Percentiles rank a stretch among this genome's conserved stretches.
These are phyloP conservation scores for Acanthurus tractus DNA, from an alignment of 2,797 vertebrate genomes.

Conservation along the genomic window DNA sequence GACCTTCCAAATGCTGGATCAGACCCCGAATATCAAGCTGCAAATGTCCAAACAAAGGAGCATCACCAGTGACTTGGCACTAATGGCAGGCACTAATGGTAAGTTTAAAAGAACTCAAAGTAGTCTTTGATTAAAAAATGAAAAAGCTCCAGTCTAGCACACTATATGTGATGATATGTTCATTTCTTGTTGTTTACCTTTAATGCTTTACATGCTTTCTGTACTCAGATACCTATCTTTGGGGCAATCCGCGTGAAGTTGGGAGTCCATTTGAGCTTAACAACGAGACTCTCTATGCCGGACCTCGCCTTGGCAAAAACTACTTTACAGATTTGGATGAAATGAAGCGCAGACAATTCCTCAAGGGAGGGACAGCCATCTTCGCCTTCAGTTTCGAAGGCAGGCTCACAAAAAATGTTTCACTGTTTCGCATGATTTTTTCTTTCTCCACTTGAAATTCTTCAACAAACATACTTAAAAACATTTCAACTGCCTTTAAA, in stretches of 20 bases:
- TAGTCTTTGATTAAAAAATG: neutral
- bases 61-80: constrained; percentile 33
- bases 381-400: constrained; percentile 57
- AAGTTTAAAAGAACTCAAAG: neutral
- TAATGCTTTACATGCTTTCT: neutral
- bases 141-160: neutral
- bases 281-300: constrained; percentile 7
- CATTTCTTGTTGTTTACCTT: neutral
- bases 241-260: constrained; percentile 45
- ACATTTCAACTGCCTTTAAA: neutral
- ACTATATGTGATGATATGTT: neutral
- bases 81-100: constrained; percentile 2
- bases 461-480: neutral
- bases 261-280: constrained; percentile 24
- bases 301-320: rapidly evolving
- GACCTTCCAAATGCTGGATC: constrained; percentile 87
- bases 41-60: constrained; percentile 63
- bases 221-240: neutral
- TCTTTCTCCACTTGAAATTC: neutral
- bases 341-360: constrained; percentile 30
- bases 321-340: neutral
- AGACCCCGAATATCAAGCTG: constrained; percentile 83
- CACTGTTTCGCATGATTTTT: neutral
- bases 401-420: neutral
- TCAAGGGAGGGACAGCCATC: constrained; percentile 51